Evolutionary conservation across 2,797 vertebrate genomes (phyloP).

Genomic region (Peromyscus nudipes): DNA sequence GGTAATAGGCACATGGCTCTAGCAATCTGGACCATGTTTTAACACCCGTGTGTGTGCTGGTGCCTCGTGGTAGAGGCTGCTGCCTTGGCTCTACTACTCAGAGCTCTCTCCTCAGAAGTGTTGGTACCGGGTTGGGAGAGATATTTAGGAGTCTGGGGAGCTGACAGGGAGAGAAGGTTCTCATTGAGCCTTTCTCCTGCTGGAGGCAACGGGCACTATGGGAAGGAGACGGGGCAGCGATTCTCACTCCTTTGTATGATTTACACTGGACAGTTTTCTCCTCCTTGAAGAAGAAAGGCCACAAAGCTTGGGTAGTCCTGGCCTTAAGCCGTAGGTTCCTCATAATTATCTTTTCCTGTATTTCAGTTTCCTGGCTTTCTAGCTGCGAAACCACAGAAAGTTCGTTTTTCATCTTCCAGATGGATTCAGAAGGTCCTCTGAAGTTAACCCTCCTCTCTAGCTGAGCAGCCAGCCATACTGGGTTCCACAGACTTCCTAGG

Average conservation of each 20-base stretch:
- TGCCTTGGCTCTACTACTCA: neutral
- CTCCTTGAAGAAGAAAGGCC: neutral
- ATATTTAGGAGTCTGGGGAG: constrained; percentile 65
- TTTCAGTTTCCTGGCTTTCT: neutral
- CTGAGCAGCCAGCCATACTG: neutral
- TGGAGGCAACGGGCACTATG: neutral
- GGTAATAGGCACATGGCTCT: neutral
- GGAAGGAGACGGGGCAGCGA: constrained; percentile 47
- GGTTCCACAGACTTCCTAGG: neutral
- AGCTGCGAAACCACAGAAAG: constrained; percentile 10
- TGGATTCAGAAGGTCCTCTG: constrained; percentile 13
- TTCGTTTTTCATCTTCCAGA: constrained; percentile 23
- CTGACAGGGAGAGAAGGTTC: constrained; percentile 2
- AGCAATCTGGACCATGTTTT: neutral
- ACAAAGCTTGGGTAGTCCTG: neutral
- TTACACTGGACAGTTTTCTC: constrained; percentile 33
- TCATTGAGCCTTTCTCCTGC: neutral
- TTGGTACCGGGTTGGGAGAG: neutral
- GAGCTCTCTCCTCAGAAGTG: neutral
- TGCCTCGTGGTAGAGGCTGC: neutral
- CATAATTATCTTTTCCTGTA: neutral
- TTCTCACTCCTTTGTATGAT: constrained; percentile 69
- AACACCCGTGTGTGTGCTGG: neutral
- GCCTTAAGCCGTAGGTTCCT: neutral
- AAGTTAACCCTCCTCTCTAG: neutral